phyloP scores from a whole-genome alignment of 2,888 invertebrate genomes.

The Myathropa florea region DNA sequence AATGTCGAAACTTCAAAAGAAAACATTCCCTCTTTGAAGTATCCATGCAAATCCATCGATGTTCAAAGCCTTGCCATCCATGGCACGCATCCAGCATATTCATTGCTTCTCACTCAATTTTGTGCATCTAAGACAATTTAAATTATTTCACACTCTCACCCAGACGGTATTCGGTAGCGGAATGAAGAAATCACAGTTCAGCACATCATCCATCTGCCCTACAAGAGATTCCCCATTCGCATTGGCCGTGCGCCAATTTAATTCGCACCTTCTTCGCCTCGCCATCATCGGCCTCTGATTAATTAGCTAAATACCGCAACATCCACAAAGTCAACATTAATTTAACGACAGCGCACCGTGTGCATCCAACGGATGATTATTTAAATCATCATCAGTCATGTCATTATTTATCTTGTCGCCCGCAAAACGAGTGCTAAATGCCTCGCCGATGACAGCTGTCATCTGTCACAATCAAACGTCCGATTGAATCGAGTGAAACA shows the following conservation, averaged over 20 bases:
- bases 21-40: neutral
- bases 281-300: slow-evolving; percentile 35
- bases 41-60: neutral
- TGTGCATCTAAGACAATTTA: slow-evolving; percentile 10
- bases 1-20: neutral
- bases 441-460: slow-evolving; percentile 1
- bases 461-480: neutral
- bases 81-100: neutral
- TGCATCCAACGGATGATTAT: slow-evolving; percentile 35
- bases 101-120: neutral
- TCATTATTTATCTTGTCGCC: slow-evolving; percentile 53
- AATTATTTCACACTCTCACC: slow-evolving; percentile 34
- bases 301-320: slow-evolving; percentile 44
- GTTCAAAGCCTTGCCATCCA: neutral
- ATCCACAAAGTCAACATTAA: slow-evolving; percentile 23
- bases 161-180: slow-evolving; percentile 20
- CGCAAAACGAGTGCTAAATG: slow-evolving; percentile 48
- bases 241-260: slow-evolving; percentile 43
- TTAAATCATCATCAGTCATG: slow-evolving; percentile 60
- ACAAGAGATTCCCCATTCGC: slow-evolving; percentile 8
- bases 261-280: slow-evolving; percentile 26
- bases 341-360: slow-evolving; percentile 7
- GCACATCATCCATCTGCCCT: slow-evolving; percentile 27
- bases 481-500: neutral
- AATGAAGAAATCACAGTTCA: slow-evolving; percentile 49